phyloP scores from a whole-genome alignment of 2,797 vertebrate species.

The Lutjanus campechanus region DNA sequence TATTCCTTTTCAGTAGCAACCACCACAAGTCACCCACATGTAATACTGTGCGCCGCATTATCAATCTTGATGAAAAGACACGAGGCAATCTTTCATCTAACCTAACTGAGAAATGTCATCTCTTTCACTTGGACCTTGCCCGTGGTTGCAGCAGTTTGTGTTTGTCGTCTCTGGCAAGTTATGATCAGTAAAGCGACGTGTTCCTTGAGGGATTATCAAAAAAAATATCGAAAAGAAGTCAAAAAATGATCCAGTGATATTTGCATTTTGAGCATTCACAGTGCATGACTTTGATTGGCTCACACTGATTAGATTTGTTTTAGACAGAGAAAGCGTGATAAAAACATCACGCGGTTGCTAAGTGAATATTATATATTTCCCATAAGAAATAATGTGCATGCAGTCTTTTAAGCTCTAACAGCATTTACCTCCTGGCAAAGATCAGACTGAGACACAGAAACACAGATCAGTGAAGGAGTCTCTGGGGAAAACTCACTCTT shows the following conservation, averaged over 20 bases:
- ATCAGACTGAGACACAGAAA: conserved; percentile 67
- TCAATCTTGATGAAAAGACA: conserved; percentile 77
- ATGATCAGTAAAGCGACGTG: conserved; percentile 10
- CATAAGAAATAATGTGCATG: conserved; percentile 60
- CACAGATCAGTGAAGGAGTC: conserved; percentile 70
- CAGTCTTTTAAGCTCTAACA: conserved; percentile 60
- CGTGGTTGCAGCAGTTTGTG: conserved; percentile 43
- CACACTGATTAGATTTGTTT: conserved; percentile 44
- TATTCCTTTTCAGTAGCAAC: conserved; percentile 73
- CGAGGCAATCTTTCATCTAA: conserved; percentile 70
- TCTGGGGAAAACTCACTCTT: conserved; percentile 65
- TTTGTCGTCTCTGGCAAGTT: conserved; percentile 47
- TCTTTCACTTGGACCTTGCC: conserved; percentile 50
- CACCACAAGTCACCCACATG: conserved; percentile 71
- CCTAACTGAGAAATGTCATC: conserved; percentile 69
- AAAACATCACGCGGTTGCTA: conserved; percentile 49
- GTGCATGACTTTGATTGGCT: conserved; percentile 36
- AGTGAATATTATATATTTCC: conserved; percentile 63
- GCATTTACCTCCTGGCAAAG: conserved; percentile 72
- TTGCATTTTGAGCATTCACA: conserved; percentile 33
- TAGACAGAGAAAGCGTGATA: conserved; percentile 26
- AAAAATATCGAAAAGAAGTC: conserved; percentile 11
- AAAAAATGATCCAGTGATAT: conserved; percentile 42
- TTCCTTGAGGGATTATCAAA: conserved; percentile 39
- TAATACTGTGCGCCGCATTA: conserved; percentile 67